These are phyloP conservation scores for Chionoecetes opilio DNA, from an alignment of 1,140 invertebrate genomes.

Conservation along the genomic window DNA sequence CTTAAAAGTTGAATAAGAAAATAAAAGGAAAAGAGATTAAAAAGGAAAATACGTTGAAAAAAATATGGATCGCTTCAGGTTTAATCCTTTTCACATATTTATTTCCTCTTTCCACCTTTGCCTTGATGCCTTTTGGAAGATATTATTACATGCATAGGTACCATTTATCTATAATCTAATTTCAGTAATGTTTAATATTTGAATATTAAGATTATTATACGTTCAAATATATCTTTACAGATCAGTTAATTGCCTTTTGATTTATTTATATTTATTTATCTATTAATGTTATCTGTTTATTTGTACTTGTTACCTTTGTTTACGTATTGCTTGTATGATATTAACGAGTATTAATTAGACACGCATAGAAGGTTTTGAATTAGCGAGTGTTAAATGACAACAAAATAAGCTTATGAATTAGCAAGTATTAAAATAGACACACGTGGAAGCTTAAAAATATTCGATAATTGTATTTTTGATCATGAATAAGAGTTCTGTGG, in stretches of 20 bases:
- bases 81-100: constrained; percentile 30
- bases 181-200: background rate
- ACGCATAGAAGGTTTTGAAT: background rate
- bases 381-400: too few species aligned
- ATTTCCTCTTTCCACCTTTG: background rate
- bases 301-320: background rate
- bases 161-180: background rate
- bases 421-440: constrained; percentile 7
- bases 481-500: background rate
- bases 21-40: too few species aligned
- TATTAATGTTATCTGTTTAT: too few species aligned
- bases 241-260: background rate
- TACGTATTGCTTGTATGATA: background rate
- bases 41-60: too few species aligned
- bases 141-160: too few species aligned
- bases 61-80: background rate
- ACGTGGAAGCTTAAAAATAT: background rate
- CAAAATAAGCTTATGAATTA: too few species aligned
- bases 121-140: background rate
- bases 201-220: background rate
- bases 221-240: background rate
- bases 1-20: too few species aligned
- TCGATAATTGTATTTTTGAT: background rate
- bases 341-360: constrained; percentile 11
- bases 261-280: too few species aligned